Evolutionary conservation across 1,140 invertebrate genomes (phyloP).

Genomic region (Bradysia coprophila): DNA sequence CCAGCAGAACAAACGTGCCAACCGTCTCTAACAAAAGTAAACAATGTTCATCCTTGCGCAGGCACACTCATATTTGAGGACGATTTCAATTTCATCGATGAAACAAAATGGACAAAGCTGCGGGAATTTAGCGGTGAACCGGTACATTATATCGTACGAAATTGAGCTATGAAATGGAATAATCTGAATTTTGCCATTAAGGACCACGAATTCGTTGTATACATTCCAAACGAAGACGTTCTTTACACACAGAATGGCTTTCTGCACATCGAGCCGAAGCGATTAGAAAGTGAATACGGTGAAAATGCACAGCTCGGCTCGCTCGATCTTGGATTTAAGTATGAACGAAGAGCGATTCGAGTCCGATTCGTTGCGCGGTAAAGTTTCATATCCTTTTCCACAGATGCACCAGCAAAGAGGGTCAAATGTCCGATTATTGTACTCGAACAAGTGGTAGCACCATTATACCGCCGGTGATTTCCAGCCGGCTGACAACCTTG

Average conservation of each 20-base stretch:
- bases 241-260: slow-evolving; percentile 31
- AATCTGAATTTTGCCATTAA: too few relatives aligned
- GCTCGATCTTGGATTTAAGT: too few relatives aligned
- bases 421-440: too few relatives aligned
- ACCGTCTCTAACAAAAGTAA: neutral
- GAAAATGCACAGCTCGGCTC: slow-evolving; percentile 18
- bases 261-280: slow-evolving; percentile 31
- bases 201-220: too few relatives aligned
- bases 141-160: too few relatives aligned
- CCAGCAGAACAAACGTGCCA: neutral
- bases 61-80: slow-evolving; percentile 32
- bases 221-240: slow-evolving; percentile 32
- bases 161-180: too few relatives aligned
- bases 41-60: slow-evolving; percentile 17
- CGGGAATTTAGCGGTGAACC: slow-evolving; percentile 19
- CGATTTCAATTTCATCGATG: slow-evolving; percentile 24
- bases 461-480: slow-evolving; percentile 38
- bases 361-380: too few relatives aligned
- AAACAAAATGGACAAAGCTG: slow-evolving; percentile 20
- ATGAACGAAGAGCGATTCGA: too few relatives aligned
- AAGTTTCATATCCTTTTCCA: too few relatives aligned
- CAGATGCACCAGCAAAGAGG: too few relatives aligned
- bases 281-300: slow-evolving; percentile 29
- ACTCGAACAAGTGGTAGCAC: too few relatives aligned
- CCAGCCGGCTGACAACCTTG: slow-evolving; percentile 39